phyloP scores from a whole-genome alignment of 2,888 invertebrate species.

The Sialis lutaria region DNA sequence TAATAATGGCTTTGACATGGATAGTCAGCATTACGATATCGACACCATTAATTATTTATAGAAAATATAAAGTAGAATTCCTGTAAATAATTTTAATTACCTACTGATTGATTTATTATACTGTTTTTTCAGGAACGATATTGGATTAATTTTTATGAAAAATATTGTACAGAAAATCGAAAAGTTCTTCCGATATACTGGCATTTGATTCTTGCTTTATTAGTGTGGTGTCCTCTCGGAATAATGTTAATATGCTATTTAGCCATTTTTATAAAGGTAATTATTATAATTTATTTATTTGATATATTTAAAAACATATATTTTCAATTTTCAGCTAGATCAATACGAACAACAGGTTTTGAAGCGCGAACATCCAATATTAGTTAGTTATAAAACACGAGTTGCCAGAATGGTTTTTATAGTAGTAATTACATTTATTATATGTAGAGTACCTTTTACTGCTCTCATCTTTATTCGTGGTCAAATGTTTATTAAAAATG shows the following conservation, averaged over 20 bases:
- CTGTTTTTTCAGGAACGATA: slow-evolving; percentile 36
- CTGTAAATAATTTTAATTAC: not conserved
- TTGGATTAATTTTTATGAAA: slow-evolving; percentile 62
- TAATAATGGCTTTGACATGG: slow-evolving; percentile 51
- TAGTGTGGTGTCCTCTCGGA: slow-evolving; percentile 62
- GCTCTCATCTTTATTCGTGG: slow-evolving; percentile 47
- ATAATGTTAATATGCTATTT: slow-evolving; percentile 59
- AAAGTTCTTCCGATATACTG: slow-evolving; percentile 51
- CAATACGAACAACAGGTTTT: slow-evolving; percentile 43
- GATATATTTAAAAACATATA: slow-evolving; percentile 8
- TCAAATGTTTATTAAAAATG: slow-evolving; percentile 23
- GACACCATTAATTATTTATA: slow-evolving; percentile 42
- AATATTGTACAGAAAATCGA: slow-evolving; percentile 54
- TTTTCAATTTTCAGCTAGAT: slow-evolving; percentile 34
- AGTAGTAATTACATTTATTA: slow-evolving; percentile 45
- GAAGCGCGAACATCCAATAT: slow-evolving; percentile 40
- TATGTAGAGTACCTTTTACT: slow-evolving; percentile 59
- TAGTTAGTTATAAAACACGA: slow-evolving; percentile 43
- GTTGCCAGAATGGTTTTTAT: slow-evolving; percentile 55
- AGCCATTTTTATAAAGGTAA: slow-evolving; percentile 49
- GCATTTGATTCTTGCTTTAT: slow-evolving; percentile 53
- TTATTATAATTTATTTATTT: not conserved
- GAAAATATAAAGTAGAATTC: slow-evolving; percentile 36
- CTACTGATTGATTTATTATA: slow-evolving; percentile 4
- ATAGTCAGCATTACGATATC: slow-evolving; percentile 41